Evolutionary conservation across 92 coral and sea anemone species (phyloP).

Genomic region (Epizoanthus ramosus): DNA sequence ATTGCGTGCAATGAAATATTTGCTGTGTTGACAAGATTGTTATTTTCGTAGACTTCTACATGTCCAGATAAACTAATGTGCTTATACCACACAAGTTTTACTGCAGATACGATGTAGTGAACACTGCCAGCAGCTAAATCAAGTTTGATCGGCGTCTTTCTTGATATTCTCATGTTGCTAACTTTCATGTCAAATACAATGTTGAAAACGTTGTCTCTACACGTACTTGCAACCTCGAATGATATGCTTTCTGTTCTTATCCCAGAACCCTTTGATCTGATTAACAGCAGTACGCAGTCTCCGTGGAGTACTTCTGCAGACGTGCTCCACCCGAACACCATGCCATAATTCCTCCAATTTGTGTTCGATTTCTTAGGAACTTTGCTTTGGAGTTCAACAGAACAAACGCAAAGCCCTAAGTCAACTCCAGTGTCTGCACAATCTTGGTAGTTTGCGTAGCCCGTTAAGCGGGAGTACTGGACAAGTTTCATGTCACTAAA

Average conservation of each 20-base stretch:
- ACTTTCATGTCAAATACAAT: constrained; percentile 1
- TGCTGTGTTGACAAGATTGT: neutral
- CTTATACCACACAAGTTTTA: constrained; percentile 6
- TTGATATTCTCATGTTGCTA: neutral
- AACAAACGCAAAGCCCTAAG: constrained; percentile 36
- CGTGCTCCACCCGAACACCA: constrained; percentile 3
- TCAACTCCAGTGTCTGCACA: constrained; percentile 41
- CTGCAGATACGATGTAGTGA: neutral
- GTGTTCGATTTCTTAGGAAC: neutral
- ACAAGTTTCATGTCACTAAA: constrained; percentile 24
- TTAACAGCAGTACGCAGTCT: constrained; percentile 2
- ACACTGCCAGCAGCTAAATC: constrained; percentile 4
- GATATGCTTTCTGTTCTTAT: neutral
- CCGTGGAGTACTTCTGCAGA: neutral
- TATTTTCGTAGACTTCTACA: neutral
- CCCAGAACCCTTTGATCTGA: constrained; percentile 11
- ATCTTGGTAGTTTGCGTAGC: constrained; percentile 27
- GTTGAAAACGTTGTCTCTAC: neutral
- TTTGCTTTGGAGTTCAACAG: neutral
- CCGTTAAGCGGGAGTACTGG: constrained; percentile 27
- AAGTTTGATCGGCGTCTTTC: neutral
- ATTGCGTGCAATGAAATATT: neutral
- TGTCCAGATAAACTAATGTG: neutral
- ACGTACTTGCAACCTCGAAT: constrained; percentile 13
- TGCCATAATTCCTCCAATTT: constrained; percentile 2